Base-by-base conservation (phyloP, 2,888 invertebrate genomes). In the Cerceris rybyensis region DNA sequence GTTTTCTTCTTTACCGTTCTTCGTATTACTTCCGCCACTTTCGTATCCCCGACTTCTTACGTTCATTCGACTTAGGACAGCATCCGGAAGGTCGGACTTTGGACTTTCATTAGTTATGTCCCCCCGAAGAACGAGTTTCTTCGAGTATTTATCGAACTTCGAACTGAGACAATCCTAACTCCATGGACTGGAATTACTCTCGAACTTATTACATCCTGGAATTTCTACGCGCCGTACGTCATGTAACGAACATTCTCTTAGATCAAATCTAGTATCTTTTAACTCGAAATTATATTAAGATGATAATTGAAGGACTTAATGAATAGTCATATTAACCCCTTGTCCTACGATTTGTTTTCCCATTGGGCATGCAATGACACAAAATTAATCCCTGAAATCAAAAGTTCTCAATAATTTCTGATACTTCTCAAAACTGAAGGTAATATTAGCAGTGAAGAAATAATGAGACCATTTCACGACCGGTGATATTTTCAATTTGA, bases 51-150 rank as follows among this genome's bases (percentile, higher is more conserved):
- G 81, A 60, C 46, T 74, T 81, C 69, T 70, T 82, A 72, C 65
- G 75, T 66, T 76, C 74, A 39, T 70, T 73, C 70, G 78, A 83
- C 67, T 28, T 71, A 74, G 78, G 73, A 77, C 70, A 81, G 81
- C 79, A 80, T 79, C 79, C 79, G 83, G 73, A 76, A 81, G 79
- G 74, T 73, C 74, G 67, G 65, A 76, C 75, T 81, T 83, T 75
- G 70, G 61, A 49, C 66, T 84, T 81, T 84, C 81, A 75, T 84
- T 84, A 84, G 78, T 84, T 84, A 77, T 77, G 83, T 83, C 77
- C 59, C 54, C 77, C 54, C 77, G 81, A 83, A 64, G 68, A 77
- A 77, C 68, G 74, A 70, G 72, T 59, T 80, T 16, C 58, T 60
- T 74, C 76, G 74, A 69, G 72, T 69, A 77, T 66, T 82, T 83